Conservation (phyloP, 2,113 vertebrate genomes). For the Dipodomys ordii region DNA sequence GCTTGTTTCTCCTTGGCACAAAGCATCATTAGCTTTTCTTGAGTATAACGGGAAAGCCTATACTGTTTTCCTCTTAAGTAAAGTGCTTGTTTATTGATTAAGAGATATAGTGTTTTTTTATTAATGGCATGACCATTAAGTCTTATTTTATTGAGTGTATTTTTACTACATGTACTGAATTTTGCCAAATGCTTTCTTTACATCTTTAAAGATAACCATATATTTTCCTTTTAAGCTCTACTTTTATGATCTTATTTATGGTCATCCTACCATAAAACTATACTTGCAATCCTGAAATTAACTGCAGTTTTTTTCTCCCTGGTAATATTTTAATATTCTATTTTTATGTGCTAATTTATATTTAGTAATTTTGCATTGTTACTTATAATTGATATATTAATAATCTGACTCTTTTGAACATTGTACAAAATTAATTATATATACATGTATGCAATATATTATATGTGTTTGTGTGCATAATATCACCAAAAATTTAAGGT, state of each 20-base stretch:
- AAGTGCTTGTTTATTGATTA: slow-evolving; percentile 52
- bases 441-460: background rate
- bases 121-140: slow-evolving; percentile 30
- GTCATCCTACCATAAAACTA: background rate
- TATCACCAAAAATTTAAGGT: background rate
- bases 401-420: background rate
- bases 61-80: background rate
- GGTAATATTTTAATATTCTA: background rate
- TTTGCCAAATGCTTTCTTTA: slow-evolving; percentile 22
- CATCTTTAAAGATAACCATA: background rate
- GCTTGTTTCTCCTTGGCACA: background rate
- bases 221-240: slow-evolving; percentile 21
- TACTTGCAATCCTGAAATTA: slow-evolving; percentile 44
- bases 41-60: background rate
- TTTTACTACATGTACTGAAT: background rate
- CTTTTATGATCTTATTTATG: background rate
- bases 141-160: slow-evolving; percentile 13
- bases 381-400: background rate
- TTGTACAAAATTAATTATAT: background rate
- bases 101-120: background rate
- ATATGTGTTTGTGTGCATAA: too few species aligned
- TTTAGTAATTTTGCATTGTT: background rate
- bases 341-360: background rate
- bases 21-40: background rate
- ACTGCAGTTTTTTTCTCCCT: background rate